Conservation (phyloP, 2,888 invertebrate species). For the Pseudococcus longispinus region DNA sequence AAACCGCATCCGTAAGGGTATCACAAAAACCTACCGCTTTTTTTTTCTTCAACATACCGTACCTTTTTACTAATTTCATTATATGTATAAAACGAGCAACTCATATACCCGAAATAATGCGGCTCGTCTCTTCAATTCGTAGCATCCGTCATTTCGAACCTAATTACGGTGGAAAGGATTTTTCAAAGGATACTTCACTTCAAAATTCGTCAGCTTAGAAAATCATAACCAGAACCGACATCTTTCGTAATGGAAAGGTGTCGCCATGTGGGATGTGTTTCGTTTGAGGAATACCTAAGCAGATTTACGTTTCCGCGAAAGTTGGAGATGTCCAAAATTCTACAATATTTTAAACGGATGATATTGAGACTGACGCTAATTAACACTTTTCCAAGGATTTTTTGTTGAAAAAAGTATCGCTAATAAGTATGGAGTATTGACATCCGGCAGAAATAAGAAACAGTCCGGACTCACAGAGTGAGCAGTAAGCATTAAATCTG, state of each 20-base stretch:
- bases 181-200: not conserved
- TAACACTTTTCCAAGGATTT: not conserved
- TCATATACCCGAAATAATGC: not conserved
- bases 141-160: not conserved
- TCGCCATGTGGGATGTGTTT: conserved; percentile 2
- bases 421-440: not conserved
- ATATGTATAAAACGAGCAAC: not conserved
- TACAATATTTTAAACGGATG: not conserved
- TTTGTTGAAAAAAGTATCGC: not conserved
- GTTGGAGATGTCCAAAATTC: not conserved
- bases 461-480: too few species aligned
- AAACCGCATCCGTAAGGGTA: conserved; percentile 18
- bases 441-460: not conserved
- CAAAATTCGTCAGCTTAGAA: not conserved
- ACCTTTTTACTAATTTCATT: conserved; percentile 28
- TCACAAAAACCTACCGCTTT: conserved; percentile 27
- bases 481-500: not conserved
- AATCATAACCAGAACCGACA: not conserved
- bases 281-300: not conserved
- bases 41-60: not conserved
- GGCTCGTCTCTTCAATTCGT: not conserved
- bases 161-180: not conserved
- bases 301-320: conserved; percentile 31
- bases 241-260: not conserved
- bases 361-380: not conserved